Conservation (phyloP, 2,113 vertebrate genomes). For the Brachypodius melanocephalos region DNA sequence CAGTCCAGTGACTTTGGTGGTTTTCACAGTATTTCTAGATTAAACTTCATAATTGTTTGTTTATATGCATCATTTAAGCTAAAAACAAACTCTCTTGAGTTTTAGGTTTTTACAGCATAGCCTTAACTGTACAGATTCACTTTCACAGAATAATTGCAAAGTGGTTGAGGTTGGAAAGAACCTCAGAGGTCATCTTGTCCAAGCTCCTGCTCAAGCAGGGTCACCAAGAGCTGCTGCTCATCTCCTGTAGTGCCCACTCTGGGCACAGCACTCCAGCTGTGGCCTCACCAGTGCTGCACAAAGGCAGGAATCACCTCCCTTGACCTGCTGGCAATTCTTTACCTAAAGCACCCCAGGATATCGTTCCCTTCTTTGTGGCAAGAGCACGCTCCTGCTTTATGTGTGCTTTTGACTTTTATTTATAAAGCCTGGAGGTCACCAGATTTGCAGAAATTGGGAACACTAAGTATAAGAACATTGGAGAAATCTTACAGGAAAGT, state of each 20-base stretch:
- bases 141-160: not conserved
- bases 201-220: not conserved
- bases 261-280: not conserved
- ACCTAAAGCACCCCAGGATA: not conserved
- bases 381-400: fast-evolving
- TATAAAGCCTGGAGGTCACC: not conserved
- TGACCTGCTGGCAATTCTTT: not conserved
- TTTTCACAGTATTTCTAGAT: not conserved
- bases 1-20: not conserved
- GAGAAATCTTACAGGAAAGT: not conserved
- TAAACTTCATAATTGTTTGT: not conserved
- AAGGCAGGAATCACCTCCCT: not conserved
- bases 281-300: not conserved
- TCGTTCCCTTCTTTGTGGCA: not conserved
- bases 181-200: not conserved
- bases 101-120: not conserved
- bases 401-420: not conserved
- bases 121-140: not conserved
- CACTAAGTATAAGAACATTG: not conserved
- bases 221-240: not conserved
- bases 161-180: not conserved
- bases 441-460: not conserved
- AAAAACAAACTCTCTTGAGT: not conserved
- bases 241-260: not conserved
- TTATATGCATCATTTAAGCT: not conserved